Percentiles rank a stretch among this genome's conserved stretches.
These are phyloP conservation scores for Drosophila fuyamai DNA, from an alignment of 1,140 invertebrate genomes.

Conservation along the genomic window DNA sequence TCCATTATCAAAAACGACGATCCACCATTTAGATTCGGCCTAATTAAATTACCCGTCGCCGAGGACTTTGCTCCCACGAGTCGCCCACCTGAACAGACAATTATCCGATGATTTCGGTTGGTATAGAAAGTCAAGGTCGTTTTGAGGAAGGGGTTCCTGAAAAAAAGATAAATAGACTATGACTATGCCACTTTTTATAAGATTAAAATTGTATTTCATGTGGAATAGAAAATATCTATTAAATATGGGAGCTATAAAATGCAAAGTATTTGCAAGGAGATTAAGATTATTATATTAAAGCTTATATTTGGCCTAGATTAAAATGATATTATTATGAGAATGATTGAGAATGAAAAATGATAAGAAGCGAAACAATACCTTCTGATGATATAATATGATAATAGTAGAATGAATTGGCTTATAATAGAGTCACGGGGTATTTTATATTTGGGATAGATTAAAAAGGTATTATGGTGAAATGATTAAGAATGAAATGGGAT, in stretches of 20 bases:
- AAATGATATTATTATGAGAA: not conserved
- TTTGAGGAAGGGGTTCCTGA: not conserved
- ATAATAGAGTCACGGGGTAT: no score
- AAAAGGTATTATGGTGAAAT: not conserved
- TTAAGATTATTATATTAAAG: not conserved
- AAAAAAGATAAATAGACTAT: not conserved
- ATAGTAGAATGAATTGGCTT: no score
- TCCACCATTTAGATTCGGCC: constrained; percentile 20
- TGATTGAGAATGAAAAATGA: not conserved
- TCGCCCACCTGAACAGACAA: constrained; percentile 34
- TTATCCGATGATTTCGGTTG: constrained; percentile 36
- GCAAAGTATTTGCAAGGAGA: not conserved
- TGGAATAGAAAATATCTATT: not conserved
- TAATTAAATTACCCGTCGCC: constrained; percentile 44
- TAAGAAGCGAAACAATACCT: no score
- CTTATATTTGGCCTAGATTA: not conserved
- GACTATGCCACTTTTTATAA: not conserved
- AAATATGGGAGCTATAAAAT: not conserved
- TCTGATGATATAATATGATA: no score
- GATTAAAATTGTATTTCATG: not conserved
- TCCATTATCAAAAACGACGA: constrained; percentile 8
- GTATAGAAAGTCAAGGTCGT: constrained; percentile 25
- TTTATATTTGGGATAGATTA: not conserved
- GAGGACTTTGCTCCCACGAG: constrained; percentile 36
- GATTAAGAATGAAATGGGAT: not conserved